A percentile compares a stretch with the other conserved stretches of the same genome.
phyloP scores from a whole-genome alignment of 2,888 invertebrate species.

The Drosophila anomalata region DNA sequence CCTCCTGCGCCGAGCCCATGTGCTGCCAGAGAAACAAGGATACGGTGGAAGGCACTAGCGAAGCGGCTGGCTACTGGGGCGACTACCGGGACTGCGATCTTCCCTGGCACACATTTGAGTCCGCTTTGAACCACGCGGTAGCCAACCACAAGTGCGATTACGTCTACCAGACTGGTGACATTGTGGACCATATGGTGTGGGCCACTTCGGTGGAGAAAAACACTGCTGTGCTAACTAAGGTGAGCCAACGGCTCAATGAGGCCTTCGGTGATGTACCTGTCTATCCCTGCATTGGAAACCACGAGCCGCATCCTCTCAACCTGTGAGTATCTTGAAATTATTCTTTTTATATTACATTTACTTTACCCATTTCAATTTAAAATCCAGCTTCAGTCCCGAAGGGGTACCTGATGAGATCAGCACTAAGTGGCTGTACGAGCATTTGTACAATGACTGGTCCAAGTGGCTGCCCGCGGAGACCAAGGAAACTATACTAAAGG shows the following conservation, averaged over 20 bases:
- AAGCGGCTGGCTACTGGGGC: conserved; percentile 91
- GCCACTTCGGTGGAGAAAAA: conserved; percentile 89
- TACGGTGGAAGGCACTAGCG: conserved; percentile 54
- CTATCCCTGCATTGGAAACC: conserved; percentile 91
- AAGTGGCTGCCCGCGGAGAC: conserved; percentile 88
- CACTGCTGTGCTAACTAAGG: conserved; percentile 85
- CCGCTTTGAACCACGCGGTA: conserved; percentile 87
- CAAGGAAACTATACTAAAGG: conserved; percentile 86
- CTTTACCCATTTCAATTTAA: neutral
- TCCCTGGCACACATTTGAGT: conserved; percentile 88
- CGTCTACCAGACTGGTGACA: conserved; percentile 94
- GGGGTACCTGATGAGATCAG: conserved; percentile 83
- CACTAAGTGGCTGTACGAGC: conserved; percentile 91
- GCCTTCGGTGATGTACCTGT: conserved; percentile 87
- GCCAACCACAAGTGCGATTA: conserved; percentile 87
- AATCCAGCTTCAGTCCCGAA: conserved; percentile 87
- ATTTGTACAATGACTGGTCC: conserved; percentile 88
- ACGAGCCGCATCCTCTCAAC: conserved; percentile 93
- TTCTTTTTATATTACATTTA: neutral
- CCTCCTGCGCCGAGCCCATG: conserved; percentile 89
- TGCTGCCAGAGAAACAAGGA: conserved; percentile 88
- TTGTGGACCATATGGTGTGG: conserved; percentile 95
- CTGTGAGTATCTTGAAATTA: conserved; percentile 86
- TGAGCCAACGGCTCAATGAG: conserved; percentile 85
- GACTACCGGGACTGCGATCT: conserved; percentile 91